Conservation (phyloP, 2,113 vertebrate genomes). For the Sterna hirundo region DNA sequence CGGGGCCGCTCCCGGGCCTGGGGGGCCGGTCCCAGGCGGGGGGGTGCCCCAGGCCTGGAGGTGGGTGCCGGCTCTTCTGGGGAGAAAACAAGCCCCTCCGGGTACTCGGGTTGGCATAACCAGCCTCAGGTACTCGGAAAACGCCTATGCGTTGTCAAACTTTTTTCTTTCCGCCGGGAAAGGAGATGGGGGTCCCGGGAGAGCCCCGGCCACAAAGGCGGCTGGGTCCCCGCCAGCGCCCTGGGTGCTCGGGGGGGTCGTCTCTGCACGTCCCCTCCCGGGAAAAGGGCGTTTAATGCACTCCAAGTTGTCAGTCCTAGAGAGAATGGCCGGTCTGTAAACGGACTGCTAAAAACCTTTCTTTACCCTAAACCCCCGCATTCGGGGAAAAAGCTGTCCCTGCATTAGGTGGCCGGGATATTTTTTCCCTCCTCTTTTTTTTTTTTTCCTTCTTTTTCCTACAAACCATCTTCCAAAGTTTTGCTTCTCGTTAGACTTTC, state of each 20-base stretch:
- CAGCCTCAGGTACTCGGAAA: neutral
- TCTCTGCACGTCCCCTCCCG: neutral
- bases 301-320: neutral
- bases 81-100: neutral
- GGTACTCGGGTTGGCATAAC: rapidly evolving
- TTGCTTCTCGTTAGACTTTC: neutral
- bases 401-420: neutral
- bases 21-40: neutral
- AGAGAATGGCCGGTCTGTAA: neutral
- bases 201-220: neutral
- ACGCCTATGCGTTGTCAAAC: rapidly evolving
- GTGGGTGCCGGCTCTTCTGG: neutral
- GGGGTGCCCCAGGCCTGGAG: no score
- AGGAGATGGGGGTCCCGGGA: neutral
- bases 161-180: neutral
- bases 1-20: neutral
- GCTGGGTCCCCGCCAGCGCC: neutral
- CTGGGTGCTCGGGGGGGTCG: rapidly evolving
- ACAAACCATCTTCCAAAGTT: neutral
- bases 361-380: neutral
- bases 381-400: neutral
- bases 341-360: neutral
- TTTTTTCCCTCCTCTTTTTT: rapidly evolving
- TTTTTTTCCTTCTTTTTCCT: no score
- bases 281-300: neutral